These are phyloP conservation scores for Phrynosoma blainvillii DNA, from an alignment of 2,113 vertebrate genomes.

Conservation along the genomic window DNA sequence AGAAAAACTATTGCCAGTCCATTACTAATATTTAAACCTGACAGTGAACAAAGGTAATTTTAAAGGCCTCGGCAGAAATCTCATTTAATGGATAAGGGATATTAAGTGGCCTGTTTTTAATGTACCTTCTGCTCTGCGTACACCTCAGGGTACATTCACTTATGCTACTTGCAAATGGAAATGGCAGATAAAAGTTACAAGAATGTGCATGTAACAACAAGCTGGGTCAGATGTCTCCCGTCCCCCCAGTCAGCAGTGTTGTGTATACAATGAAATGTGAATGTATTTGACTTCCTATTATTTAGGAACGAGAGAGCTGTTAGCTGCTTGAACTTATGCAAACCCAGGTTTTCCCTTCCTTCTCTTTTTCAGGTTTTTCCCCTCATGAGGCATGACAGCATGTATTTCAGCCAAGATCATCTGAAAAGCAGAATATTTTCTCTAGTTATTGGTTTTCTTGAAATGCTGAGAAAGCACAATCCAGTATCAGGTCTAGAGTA, in stretches of 20 bases:
- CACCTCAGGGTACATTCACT: constrained; percentile 23
- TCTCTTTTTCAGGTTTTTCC: neutral
- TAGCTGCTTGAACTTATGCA: neutral
- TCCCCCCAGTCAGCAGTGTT: neutral
- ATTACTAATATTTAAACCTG: constrained; percentile 1
- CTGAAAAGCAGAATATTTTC: neutral
- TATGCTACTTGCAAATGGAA: constrained; percentile 20
- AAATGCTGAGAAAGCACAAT: neutral
- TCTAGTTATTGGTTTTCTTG: neutral
- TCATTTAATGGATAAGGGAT: constrained; percentile 9
- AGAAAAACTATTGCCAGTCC: neutral
- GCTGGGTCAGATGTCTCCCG: neutral
- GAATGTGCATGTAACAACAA: neutral
- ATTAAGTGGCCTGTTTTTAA: neutral
- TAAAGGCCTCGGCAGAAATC: neutral
- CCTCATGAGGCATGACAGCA: neutral
- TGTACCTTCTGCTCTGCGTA: constrained; percentile 31
- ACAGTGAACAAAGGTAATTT: neutral
- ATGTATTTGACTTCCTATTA: neutral
- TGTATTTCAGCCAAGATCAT: neutral
- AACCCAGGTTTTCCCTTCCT: neutral
- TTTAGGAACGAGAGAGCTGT: neutral
- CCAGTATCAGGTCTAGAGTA: no score
- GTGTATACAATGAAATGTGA: neutral
- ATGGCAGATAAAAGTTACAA: constrained; percentile 38